Evolutionary conservation across 2,888 invertebrate species (phyloP), one percentile per base, ranked within the genome.

Genomic region (Pyralis farinalis): DNA sequence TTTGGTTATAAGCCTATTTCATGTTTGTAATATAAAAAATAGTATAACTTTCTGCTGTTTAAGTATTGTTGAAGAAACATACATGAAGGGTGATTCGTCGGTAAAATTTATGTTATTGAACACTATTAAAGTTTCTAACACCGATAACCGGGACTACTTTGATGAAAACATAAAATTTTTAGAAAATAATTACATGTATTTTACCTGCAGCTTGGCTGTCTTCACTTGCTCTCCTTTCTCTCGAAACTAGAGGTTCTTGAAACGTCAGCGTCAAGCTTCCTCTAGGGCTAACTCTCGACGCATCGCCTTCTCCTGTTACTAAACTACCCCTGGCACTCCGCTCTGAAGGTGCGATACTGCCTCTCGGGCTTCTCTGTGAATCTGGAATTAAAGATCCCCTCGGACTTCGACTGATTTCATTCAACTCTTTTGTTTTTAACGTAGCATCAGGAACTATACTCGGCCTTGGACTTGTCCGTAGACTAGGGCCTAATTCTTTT

Each of bases 201-300:
- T 79, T 71, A 91, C 91, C 84, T 51, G 86, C 77, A 41, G 81
- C 70, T 58, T 84, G 84, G 53, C 91, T 91, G 49, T 92, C 92
- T 50, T 91, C 92, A 49, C 92, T 92, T 0, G 91, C 83, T 47
- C 92, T 79, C 52, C 92, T 81, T 55, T 91, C 90, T 46, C 79
- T 81, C 0, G 90, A 83, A 1, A 90, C 87, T 37, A 88, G 57
- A 8, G 92, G 92, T 49, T 92, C 92, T 71, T 92, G 92, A 58
- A 92, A 92, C 1, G 92, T 92, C 42, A 92, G 64, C 0, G 92
- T 91, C 37, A 92, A 59, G 57, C 91, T 92, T 25, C 92, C 92
- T 44, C 92, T 77, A 0, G 92, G 91, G 58, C 91, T 91, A 12
- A 90, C 62, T 35, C 79, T 75, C 0, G 82, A 71, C 0, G 74